These are phyloP conservation scores for Coturnix japonica DNA, from an alignment of 2,113 vertebrate species.

Conservation along the genomic window DNA sequence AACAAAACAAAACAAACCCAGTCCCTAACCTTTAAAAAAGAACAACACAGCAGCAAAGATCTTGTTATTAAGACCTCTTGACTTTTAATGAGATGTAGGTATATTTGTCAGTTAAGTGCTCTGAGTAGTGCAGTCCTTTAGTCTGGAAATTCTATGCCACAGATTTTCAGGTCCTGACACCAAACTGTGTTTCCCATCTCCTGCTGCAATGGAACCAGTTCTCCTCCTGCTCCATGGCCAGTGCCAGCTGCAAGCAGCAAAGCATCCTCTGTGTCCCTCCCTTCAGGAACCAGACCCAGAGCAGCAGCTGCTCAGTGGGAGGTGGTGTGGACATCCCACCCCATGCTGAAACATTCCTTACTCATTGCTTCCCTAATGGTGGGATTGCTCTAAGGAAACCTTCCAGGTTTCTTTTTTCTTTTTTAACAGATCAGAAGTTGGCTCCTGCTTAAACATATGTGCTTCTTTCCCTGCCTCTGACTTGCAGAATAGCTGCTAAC, in stretches of 20 bases:
- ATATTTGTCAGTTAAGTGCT: neutral
- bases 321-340: neutral
- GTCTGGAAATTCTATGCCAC: neutral
- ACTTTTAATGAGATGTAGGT: neutral
- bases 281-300: neutral
- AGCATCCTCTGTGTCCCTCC: neutral
- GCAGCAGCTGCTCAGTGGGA: neutral
- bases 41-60: slow-evolving; percentile 1
- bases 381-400: neutral
- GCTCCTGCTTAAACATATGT: slow-evolving; percentile 58
- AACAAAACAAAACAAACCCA: neutral
- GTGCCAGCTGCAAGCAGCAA: neutral
- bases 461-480: slow-evolving; percentile 27
- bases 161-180: neutral
- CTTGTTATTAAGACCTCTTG: neutral
- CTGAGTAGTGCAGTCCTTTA: neutral
- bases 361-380: neutral
- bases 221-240: accelerated
- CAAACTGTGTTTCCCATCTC: neutral
- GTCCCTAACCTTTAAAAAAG: slow-evolving; percentile 8
- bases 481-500: slow-evolving; percentile 67
- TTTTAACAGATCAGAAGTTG: slow-evolving; percentile 40
- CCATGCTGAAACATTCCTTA: accelerated
- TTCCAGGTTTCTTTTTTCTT: neutral
- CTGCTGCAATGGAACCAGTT: neutral